Conservation (phyloP, 2,797 vertebrate species). For the Spea hammondii region DNA sequence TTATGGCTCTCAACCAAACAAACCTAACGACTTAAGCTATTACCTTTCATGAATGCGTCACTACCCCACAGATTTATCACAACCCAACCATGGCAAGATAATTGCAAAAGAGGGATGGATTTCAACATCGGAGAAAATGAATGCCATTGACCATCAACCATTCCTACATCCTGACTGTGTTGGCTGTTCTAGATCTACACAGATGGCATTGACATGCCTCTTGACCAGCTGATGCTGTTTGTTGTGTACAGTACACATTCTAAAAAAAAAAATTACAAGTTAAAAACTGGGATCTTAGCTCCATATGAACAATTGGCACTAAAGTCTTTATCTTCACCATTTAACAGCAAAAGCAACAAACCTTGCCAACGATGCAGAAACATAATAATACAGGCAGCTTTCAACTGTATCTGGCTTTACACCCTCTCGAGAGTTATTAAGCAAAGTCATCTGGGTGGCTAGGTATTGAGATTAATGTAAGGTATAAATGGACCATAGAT, state of each 20-base stretch:
- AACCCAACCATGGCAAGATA: conserved; percentile 16
- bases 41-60: background rate
- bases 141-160: background rate
- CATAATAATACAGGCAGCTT: background rate
- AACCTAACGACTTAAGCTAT: conserved; percentile 9
- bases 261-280: background rate
- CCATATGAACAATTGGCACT: background rate
- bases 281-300: background rate
- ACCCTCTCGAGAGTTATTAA: background rate
- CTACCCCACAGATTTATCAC: background rate
- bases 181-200: background rate
- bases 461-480: background rate
- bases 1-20: conserved; percentile 1
- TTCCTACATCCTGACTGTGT: background rate
- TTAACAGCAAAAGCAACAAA: background rate
- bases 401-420: background rate
- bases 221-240: background rate
- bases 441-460: background rate
- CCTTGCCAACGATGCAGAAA: background rate
- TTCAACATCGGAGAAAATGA: background rate
- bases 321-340: background rate
- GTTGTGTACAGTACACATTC: background rate
- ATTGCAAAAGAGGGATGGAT: conserved; percentile 2
- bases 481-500: background rate
- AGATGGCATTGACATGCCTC: conserved; percentile 20